Evolutionary conservation across 2,113 vertebrate species (phyloP).

Genomic region (Martes martes): DNA sequence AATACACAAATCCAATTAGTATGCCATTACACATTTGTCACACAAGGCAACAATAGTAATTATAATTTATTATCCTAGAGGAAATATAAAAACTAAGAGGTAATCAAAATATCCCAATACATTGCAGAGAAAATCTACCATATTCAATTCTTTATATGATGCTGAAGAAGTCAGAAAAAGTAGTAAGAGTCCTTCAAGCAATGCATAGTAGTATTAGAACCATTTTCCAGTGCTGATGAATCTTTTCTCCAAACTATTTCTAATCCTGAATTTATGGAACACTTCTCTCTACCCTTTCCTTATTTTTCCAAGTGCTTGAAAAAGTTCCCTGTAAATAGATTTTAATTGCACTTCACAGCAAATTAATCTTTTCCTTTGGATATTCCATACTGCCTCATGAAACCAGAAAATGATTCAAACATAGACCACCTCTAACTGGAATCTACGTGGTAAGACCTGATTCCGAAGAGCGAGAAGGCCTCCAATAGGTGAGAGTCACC

Average conservation of each 20-base stretch:
- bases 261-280: constrained; percentile 54
- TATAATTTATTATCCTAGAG: constrained; percentile 27
- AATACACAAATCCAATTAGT: neutral
- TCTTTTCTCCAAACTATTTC: constrained; percentile 51
- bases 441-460: constrained; percentile 71
- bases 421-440: neutral
- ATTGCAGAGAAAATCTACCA: neutral
- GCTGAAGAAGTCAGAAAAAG: neutral
- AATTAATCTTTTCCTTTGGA: constrained; percentile 75
- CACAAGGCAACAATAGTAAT: neutral
- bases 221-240: neutral
- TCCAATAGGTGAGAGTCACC: constrained; percentile 74
- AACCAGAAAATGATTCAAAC: constrained; percentile 61
- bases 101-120: neutral
- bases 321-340: constrained; percentile 71
- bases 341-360: constrained; percentile 78
- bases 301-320: constrained; percentile 52
- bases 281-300: constrained; percentile 9
- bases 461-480: constrained; percentile 63
- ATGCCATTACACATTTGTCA: neutral
- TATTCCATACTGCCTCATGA: constrained; percentile 46
- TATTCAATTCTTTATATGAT: neutral
- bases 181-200: neutral
- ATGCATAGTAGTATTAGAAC: neutral
- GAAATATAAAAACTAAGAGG: constrained; percentile 24